These are phyloP conservation scores for Yponomeuta cagnagella DNA, from an alignment of 2,888 invertebrate genomes.

Conservation along the genomic window DNA sequence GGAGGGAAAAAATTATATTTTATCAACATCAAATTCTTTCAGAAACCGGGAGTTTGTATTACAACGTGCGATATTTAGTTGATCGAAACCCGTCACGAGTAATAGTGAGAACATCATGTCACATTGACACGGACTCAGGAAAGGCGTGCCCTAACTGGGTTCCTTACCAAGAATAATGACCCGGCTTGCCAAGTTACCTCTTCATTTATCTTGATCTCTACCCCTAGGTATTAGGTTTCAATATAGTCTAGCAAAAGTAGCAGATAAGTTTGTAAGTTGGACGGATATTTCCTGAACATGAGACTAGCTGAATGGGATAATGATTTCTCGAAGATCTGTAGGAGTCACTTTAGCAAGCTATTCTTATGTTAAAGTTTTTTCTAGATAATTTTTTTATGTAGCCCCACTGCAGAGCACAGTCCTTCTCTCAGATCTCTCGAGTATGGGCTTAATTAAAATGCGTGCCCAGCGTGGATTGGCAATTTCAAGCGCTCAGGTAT, in stretches of 20 bases:
- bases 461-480: too few species aligned
- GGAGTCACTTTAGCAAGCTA: neutral
- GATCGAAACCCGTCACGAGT: conserved; percentile 27
- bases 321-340: neutral
- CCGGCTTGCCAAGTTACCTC: neutral
- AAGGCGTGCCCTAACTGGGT: conserved; percentile 42
- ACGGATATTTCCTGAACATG: neutral
- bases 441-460: too few species aligned
- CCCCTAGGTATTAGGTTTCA: neutral
- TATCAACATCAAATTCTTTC: too few species aligned
- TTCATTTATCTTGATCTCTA: neutral
- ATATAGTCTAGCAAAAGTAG: neutral
- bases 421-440: too few species aligned
- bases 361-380: too few species aligned
- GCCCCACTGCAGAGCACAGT: too few species aligned
- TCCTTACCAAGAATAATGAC: conserved; percentile 54
- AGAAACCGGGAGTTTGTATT: too few species aligned
- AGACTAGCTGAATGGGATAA: neutral
- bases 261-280: neutral
- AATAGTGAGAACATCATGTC: conserved; percentile 33
- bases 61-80: conserved; percentile 19
- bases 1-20: too few species aligned
- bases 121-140: conserved; percentile 41
- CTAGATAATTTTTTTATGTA: too few species aligned
- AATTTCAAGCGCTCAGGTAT: too few species aligned